Conservation (phyloP, 2,113 vertebrate species). For the Hemicordylus capensis region DNA sequence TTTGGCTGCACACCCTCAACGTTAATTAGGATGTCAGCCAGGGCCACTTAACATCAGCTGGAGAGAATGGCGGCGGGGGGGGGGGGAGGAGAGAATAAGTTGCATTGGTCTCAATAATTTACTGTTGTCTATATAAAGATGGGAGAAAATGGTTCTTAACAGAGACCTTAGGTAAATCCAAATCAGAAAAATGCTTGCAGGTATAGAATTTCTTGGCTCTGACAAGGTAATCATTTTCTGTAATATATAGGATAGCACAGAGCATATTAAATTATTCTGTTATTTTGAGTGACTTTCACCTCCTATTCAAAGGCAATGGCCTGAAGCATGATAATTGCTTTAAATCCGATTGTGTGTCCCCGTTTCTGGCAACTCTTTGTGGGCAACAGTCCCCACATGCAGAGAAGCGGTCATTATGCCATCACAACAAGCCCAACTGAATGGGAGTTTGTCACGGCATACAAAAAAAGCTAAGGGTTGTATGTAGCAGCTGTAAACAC, state of each 20-base stretch:
- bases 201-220: neutral
- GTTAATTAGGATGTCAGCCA: too few species aligned
- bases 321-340: conserved; percentile 5
- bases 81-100: too few species aligned
- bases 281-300: conserved; percentile 3
- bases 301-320: neutral
- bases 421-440: neutral
- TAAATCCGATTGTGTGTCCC: neutral
- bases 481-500: neutral
- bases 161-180: neutral
- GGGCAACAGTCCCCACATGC: neutral
- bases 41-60: too few species aligned
- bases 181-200: neutral
- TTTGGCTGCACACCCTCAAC: too few species aligned
- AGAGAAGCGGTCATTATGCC: neutral
- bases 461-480: neutral
- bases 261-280: neutral
- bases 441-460: neutral
- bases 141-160: neutral
- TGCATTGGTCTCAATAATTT: neutral
- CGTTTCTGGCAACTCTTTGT: neutral
- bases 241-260: neutral
- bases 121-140: neutral
- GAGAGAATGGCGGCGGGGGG: too few species aligned
- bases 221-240: neutral